These are phyloP conservation scores for Eugnorisma glareosa DNA, from an alignment of 2,888 invertebrate species.

Conservation along the genomic window DNA sequence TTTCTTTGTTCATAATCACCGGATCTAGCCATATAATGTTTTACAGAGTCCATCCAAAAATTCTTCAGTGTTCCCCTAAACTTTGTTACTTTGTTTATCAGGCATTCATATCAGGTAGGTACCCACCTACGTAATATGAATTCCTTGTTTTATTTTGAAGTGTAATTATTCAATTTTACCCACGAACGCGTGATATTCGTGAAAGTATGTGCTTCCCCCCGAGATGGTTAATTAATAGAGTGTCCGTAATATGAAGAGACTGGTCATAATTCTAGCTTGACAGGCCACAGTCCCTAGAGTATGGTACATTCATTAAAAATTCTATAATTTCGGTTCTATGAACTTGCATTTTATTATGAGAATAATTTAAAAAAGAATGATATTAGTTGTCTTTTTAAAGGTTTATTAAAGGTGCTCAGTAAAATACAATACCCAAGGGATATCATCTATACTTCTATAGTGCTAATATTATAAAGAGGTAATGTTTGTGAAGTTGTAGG, in stretches of 20 bases:
- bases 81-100: not conserved
- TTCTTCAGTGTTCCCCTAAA: not conserved
- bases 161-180: slow-evolving; percentile 27
- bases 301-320: slow-evolving; percentile 47
- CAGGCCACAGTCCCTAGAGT: slow-evolving; percentile 41
- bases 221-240: slow-evolving; percentile 57
- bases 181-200: slow-evolving; percentile 47
- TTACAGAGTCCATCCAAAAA: not conserved
- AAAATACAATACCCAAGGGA: not conserved
- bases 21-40: not conserved
- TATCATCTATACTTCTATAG: too few relatives aligned
- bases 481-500: too few relatives aligned
- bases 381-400: not conserved
- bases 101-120: too few relatives aligned
- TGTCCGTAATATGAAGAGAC: slow-evolving; percentile 46
- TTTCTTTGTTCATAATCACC: too few relatives aligned
- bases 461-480: too few relatives aligned
- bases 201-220: slow-evolving; percentile 50
- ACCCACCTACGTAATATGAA: not conserved
- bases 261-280: slow-evolving; percentile 53
- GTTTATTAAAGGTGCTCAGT: not conserved
- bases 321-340: slow-evolving; percentile 39
- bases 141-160: slow-evolving; percentile 20
- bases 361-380: not conserved
- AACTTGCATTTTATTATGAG: slow-evolving; percentile 31